Base-by-base conservation (phyloP, 2,113 vertebrate species). In the Dipodomys stephensi region DNA sequence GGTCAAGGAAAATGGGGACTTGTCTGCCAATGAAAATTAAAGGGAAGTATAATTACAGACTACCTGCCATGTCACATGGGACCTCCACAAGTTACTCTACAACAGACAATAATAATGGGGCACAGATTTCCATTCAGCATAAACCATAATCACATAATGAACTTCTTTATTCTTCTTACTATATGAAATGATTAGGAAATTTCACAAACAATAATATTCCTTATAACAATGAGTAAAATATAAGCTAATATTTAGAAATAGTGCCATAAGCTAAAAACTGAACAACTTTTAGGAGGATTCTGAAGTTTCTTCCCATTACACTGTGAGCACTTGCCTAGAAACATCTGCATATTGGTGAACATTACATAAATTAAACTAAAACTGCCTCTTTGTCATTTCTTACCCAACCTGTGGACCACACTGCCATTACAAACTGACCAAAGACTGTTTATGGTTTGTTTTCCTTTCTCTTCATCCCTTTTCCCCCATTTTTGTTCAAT, bases 41-140 rank as follows among this genome's bases (percentile, higher is more conserved):
- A 73, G 4, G 2, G 27, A 73, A 27, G 0, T 2, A 3, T n/a
- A 7, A 30, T 30, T 62, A 32, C 76, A 65, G 13, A 19, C 8
- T 1, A 11, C 28, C 9, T 0, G 2, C 6, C 35, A 12, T 2
- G 5, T 22, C 3, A 4, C 32, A 62, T 0, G 2, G 25, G 16
- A 18, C 6, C 1, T n/a, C 2, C 6, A 73, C 6, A 25, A 1
- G 3, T 53, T n/a, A 4, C 30, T 72, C 3, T 5, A 2, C 1
- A 46, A 7, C 2, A 65, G 57, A 16, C 10, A 13, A 6, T 0
- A 16, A 12, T 19, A 30, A 30, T 19, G 0, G 28, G 18, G 4
- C 10, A 7, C 1, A 6, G 27, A 49, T 30, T 79, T 30, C 23
- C 46, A 76, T 27, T 32, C 30, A 77, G n/a, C 1, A 1, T 57